phyloP scores from a whole-genome alignment of 2,113 vertebrate genomes.

The Mola mola region DNA sequence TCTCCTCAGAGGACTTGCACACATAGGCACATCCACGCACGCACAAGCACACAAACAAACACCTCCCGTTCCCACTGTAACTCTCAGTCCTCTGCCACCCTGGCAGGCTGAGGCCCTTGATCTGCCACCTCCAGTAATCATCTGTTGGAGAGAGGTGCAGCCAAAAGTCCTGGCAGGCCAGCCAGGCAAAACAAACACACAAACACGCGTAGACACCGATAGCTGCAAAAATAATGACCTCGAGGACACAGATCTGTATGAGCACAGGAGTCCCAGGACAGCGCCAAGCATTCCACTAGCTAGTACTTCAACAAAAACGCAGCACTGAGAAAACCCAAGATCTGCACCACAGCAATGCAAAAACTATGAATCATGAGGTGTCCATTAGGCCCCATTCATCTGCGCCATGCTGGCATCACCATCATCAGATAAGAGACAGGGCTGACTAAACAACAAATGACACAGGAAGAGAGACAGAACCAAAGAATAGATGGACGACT shows the following conservation, averaged over 20 bases:
- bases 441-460: slow-evolving; percentile 48
- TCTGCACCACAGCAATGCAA: slow-evolving; percentile 1
- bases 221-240: slow-evolving; percentile 17
- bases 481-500: slow-evolving; percentile 57
- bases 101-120: slow-evolving; percentile 75
- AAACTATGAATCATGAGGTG: slow-evolving; percentile 25
- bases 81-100: slow-evolving; percentile 63
- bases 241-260: slow-evolving; percentile 4
- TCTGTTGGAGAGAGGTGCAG: slow-evolving; percentile 58
- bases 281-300: slow-evolving; percentile 11
- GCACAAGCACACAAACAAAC: slow-evolving; percentile 31
- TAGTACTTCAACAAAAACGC: slow-evolving; percentile 11
- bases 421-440: slow-evolving; percentile 61
- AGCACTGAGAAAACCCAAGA: not conserved
- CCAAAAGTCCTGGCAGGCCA: slow-evolving; percentile 64
- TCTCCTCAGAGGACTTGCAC: slow-evolving; percentile 46
- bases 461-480: slow-evolving; percentile 18
- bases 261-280: not conserved
- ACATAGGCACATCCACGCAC: slow-evolving; percentile 17
- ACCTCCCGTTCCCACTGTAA: slow-evolving; percentile 65
- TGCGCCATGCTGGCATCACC: slow-evolving; percentile 26
- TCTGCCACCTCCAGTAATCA: slow-evolving; percentile 79
- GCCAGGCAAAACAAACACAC: slow-evolving; percentile 41
- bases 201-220: not conserved
- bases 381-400: slow-evolving; percentile 26